Evolutionary conservation across 1,140 invertebrate species (phyloP).

Genomic region (Temnothorax nylanderi): DNA sequence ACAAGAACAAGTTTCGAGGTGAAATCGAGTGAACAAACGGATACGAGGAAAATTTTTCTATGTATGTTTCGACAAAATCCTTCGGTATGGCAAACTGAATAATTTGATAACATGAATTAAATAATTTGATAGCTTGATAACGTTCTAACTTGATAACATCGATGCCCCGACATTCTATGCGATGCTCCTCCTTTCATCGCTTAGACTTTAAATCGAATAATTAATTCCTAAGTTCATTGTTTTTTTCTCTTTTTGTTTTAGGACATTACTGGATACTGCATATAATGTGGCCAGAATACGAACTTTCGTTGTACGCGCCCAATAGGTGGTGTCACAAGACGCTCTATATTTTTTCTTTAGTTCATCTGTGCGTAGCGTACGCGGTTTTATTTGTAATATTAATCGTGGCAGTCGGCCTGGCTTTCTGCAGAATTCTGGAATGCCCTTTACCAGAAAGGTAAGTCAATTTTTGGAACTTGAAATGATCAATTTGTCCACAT

Average conservation of each 20-base stretch:
- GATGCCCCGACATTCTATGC: not conserved
- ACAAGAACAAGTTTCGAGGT: not conserved
- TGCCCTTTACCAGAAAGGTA: constrained; percentile 88
- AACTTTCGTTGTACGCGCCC: constrained; percentile 89
- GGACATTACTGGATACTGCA: constrained; percentile 94
- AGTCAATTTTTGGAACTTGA: constrained; percentile 43
- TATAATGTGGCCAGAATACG: constrained; percentile 91
- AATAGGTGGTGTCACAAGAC: constrained; percentile 92
- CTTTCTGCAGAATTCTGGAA: constrained; percentile 89
- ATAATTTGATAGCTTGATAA: not conserved
- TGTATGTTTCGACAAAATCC: not conserved
- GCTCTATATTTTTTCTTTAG: constrained; percentile 92
- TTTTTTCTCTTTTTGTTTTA: constrained; percentile 77
- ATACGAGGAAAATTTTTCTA: not conserved
- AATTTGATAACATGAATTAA: too few species aligned
- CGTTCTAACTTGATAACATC: not conserved
- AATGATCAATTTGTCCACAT: not conserved
- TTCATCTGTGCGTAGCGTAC: constrained; percentile 90
- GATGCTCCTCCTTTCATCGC: not conserved
- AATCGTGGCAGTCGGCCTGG: constrained; percentile 87
- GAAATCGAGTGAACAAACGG: not conserved
- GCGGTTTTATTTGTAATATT: constrained; percentile 87
- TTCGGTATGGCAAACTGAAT: not conserved
- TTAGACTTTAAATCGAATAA: not conserved
- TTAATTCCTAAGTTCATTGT: not conserved